Evolutionary conservation across 2,888 invertebrate species (phyloP), one percentile per base, ranked within the genome.

Genomic region (Papilio gigon): DNA sequence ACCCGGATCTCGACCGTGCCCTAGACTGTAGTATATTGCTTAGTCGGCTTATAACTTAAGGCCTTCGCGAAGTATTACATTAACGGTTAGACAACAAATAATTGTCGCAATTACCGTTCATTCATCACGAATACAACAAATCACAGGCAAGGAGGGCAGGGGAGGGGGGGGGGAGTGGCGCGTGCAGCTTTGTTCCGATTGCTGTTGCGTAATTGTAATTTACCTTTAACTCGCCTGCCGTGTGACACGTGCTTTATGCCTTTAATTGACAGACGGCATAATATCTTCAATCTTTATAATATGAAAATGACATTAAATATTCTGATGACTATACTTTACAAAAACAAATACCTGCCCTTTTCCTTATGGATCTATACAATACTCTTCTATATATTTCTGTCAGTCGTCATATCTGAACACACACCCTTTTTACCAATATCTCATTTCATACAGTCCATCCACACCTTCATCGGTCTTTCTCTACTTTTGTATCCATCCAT

Each of bases 121-220:
- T 70, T 72, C 70, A 71, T 72, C 71, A 70, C 74, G 70, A 72
- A 65, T 66, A 71, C 59, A 62, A 68, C 72, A 67, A 68, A 72
- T 66, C 64, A 64, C 47, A 44, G 17, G 6, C 47, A n/a, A n/a
- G n/a, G n/a, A n/a, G n/a, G n/a, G n/a, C n/a, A n/a, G n/a, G n/a
- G n/a, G n/a, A n/a, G n/a, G n/a, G 25, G 61, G 58, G 62, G 35
- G 20, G 56, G 69, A 68, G 61, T 71, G 71, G 65, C 64, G 70
- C 59, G 66, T 42, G 67, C 68, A 62, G 65, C 60, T 70, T 67
- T 71, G 72, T 73, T 75, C 72, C 72, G 71, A 82, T 81, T 75
- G 79, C 35, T 72, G 77, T 86, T 82, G 83, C 76, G 84, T 80
- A 86, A 87, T 78, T 72, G 70, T 73, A 76, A 73, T 77, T 79